These are phyloP conservation scores for Euschistus heros DNA, from an alignment of 1,140 invertebrate genomes.

Conservation along the genomic window DNA sequence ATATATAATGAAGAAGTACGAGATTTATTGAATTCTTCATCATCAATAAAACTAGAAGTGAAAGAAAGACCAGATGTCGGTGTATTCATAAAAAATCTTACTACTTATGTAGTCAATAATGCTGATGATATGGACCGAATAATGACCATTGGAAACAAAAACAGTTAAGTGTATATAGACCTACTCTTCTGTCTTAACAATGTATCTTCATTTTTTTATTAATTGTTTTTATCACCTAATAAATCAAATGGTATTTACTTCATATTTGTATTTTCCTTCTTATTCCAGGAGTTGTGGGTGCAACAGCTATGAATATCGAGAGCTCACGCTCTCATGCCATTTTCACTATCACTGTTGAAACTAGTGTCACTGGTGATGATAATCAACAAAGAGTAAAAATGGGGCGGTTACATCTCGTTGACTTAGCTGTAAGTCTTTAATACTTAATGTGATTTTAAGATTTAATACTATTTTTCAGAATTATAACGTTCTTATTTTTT, in stretches of 20 bases:
- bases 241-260: neutral
- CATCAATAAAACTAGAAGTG: slow-evolving; percentile 44
- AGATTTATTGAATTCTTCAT: slow-evolving; percentile 52
- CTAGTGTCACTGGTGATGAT: slow-evolving; percentile 52
- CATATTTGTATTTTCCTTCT: neutral
- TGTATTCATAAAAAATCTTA: slow-evolving; percentile 71
- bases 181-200: too few species aligned
- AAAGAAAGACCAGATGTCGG: slow-evolving; percentile 70
- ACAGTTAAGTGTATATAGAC: slow-evolving; percentile 39
- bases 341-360: slow-evolving; percentile 78
- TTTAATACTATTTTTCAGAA: neutral
- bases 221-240: neutral
- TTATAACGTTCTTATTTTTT: neutral
- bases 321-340: slow-evolving; percentile 81
- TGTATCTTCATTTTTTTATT: neutral
- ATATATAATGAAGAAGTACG: slow-evolving; percentile 76
- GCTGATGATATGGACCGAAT: slow-evolving; percentile 70
- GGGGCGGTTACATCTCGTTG: slow-evolving; percentile 73
- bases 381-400: slow-evolving; percentile 54
- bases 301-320: slow-evolving; percentile 79
- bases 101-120: slow-evolving; percentile 65
- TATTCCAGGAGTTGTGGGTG: slow-evolving; percentile 48
- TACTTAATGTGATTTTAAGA: neutral
- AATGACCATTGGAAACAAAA: slow-evolving; percentile 72
- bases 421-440: slow-evolving; percentile 56